A percentile compares a stretch with the other conserved stretches of the same genome.
Conservation (phyloP, 2,888 invertebrate species). For the Micoletzkya japonica region DNA sequence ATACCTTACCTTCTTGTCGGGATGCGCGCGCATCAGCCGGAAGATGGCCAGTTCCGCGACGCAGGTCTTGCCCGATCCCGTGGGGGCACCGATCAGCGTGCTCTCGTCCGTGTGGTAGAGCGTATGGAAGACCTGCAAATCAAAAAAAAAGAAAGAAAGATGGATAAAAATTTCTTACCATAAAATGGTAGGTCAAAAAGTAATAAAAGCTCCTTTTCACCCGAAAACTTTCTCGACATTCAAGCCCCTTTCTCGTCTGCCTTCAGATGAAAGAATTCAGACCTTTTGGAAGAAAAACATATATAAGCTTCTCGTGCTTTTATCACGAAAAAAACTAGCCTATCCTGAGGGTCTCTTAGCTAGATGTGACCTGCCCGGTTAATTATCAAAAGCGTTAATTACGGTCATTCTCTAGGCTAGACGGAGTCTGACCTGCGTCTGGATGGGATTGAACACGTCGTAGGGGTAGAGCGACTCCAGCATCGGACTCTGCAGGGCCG, state of each 20-base stretch:
- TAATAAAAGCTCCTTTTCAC: no score
- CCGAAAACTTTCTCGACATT: no score
- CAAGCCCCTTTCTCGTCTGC: no score
- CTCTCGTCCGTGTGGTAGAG: constrained; percentile 91
- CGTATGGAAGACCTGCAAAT: constrained; percentile 88
- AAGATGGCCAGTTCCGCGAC: constrained; percentile 97
- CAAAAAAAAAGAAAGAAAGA: constrained; percentile 4
- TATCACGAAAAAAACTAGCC: background rate
- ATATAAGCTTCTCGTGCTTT: no score
- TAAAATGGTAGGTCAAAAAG: constrained; percentile 1
- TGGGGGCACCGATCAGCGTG: constrained; percentile 89
- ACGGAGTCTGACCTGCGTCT: constrained; percentile 53
- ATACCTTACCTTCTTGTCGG: constrained; percentile 50
- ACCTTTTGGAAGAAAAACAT: no score
- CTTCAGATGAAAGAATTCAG: no score
- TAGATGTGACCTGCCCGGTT: no score
- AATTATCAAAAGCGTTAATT: no score
- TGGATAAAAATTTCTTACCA: background rate
- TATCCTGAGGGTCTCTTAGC: no score
- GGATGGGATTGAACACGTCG: constrained; percentile 92
- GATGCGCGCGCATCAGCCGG: constrained; percentile 53
- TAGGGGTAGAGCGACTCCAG: constrained; percentile 85
- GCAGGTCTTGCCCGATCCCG: constrained; percentile 96
- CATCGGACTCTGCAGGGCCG: constrained; percentile 77
- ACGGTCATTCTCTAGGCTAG: no score